Evolutionary conservation across 2,113 vertebrate species (phyloP).

Genomic region (Caracal caracal): DNA sequence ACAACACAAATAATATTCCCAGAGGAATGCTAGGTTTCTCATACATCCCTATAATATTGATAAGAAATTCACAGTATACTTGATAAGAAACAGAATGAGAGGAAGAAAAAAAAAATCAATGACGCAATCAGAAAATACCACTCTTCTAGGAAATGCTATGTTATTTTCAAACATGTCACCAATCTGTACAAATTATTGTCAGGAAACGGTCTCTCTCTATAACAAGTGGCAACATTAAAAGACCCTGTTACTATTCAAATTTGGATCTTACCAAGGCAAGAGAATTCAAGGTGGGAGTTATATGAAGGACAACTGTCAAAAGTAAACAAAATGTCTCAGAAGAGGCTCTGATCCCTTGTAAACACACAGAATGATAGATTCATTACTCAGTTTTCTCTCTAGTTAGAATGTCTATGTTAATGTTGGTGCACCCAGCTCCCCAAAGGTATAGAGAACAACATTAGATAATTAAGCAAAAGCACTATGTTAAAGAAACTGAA

Average conservation of each 20-base stretch:
- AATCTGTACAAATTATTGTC: neutral
- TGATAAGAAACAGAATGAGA: neutral
- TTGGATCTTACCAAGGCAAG: neutral
- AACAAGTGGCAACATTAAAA: constrained; percentile 17
- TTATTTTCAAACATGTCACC: constrained; percentile 3
- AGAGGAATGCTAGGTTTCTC: neutral
- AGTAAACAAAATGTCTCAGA: neutral
- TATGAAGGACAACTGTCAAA: neutral
- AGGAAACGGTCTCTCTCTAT: neutral
- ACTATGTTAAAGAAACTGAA: constrained; percentile 22
- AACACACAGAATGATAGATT: neutral
- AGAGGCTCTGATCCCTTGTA: neutral
- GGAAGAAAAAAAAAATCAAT: neutral
- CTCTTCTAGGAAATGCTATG: constrained; percentile 10
- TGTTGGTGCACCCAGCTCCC: neutral
- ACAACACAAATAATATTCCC: neutral
- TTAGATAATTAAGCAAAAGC: constrained; percentile 14
- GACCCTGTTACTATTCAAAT: neutral
- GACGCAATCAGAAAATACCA: neutral
- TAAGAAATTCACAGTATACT: neutral
- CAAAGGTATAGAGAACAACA: neutral
- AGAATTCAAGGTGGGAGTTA: neutral
- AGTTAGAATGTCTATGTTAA: neutral
- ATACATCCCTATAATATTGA: neutral
- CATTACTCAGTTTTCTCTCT: neutral